phyloP scores from a whole-genome alignment of 2,888 invertebrate genomes.

The Polydrusus pterygomalis region DNA sequence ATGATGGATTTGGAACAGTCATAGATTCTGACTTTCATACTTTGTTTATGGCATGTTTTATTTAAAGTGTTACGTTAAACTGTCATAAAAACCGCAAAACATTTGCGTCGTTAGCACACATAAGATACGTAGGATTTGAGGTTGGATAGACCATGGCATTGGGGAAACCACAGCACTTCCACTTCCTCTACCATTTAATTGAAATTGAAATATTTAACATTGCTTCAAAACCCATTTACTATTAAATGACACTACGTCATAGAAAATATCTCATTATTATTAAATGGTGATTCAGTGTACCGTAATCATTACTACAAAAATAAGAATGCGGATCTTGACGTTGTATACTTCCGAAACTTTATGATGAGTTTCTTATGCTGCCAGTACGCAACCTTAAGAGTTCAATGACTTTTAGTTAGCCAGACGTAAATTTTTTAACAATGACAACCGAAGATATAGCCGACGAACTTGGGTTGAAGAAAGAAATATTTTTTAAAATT shows the following conservation, averaged over 20 bases:
- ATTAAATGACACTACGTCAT: not conserved
- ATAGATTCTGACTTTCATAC: too few species aligned
- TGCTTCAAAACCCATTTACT: not conserved
- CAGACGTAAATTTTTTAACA: not conserved
- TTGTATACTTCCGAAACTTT: conserved; percentile 11
- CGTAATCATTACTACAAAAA: not conserved
- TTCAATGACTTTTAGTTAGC: not conserved
- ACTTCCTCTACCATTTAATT: not conserved
- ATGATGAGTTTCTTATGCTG: conserved; percentile 1
- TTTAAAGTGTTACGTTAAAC: too few species aligned
- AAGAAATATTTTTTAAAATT: too few species aligned
- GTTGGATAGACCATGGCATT: not conserved
- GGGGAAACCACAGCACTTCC: not conserved
- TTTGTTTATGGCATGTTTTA: too few species aligned
- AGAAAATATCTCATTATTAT: not conserved
- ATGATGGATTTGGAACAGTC: too few species aligned
- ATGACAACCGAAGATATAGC: not conserved
- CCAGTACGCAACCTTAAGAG: conserved; percentile 6
- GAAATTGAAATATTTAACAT: not conserved
- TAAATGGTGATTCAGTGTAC: not conserved
- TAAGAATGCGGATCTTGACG: conserved; percentile 18
- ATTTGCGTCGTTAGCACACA: too few species aligned
- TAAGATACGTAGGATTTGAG: too few species aligned
- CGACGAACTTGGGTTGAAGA: too few species aligned
- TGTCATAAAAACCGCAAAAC: too few species aligned